Conservation (phyloP, 2,113 vertebrate genomes). For the Chamaetylas fuelleborni region DNA sequence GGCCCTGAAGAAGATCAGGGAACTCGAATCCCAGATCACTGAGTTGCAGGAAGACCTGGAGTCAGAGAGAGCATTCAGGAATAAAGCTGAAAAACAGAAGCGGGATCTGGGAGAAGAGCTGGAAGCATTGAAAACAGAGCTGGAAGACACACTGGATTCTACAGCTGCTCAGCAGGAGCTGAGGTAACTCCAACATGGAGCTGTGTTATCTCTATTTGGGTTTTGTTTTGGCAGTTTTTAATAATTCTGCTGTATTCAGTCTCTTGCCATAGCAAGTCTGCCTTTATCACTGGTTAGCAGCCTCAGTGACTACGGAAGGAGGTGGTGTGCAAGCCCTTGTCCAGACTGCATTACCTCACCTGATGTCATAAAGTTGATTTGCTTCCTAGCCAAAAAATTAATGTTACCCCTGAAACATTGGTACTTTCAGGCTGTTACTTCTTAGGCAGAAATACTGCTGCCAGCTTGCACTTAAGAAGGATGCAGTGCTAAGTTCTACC, state of each 20-base stretch:
- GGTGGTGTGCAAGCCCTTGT: background rate
- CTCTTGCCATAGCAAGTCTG: background rate
- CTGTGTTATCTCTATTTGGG: background rate
- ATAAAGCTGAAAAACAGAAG: constrained; percentile 95
- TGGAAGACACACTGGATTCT: constrained; percentile 94
- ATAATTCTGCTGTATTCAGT: background rate
- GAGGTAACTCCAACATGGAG: constrained; percentile 75
- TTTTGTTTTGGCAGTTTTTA: background rate
- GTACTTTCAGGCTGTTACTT: background rate
- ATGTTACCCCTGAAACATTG: background rate
- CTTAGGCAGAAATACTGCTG: background rate
- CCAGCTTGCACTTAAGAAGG: background rate
- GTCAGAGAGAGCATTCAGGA: constrained; percentile 84
- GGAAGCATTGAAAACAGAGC: constrained; percentile 93
- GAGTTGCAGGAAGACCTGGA: constrained; percentile 97
- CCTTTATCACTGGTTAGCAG: background rate
- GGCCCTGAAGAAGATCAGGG: constrained; percentile 95
- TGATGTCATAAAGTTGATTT: background rate
- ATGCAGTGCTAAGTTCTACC: background rate
- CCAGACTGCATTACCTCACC: background rate
- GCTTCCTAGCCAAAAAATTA: background rate
- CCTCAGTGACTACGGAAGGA: background rate
- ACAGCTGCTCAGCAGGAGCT: constrained; percentile 96
- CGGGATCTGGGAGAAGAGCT: constrained; percentile 95
- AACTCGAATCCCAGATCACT: constrained; percentile 92